These are phyloP conservation scores for Himantopus leucocephalus DNA, from an alignment of 2,113 vertebrate species.

Conservation along the genomic window DNA sequence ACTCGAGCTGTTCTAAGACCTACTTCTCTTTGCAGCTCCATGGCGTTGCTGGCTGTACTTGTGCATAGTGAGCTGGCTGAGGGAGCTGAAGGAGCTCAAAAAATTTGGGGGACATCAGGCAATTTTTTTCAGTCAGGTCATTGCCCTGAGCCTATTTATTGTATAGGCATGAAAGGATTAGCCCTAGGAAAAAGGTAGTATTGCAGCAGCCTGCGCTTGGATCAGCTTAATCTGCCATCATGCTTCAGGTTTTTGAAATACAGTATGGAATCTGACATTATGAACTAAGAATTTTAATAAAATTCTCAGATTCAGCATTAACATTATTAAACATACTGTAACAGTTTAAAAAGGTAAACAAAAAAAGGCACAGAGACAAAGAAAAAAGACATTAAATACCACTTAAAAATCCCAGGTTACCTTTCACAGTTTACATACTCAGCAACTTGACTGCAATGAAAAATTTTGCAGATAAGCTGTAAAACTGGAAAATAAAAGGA, in stretches of 20 bases:
- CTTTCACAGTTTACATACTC: not conserved
- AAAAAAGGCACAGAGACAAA: not conserved
- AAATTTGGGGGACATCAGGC: not conserved
- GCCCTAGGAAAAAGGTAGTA: not conserved
- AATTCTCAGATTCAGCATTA: not conserved
- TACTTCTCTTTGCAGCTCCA: not conserved
- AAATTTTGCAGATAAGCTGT: not conserved
- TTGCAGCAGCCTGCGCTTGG: not conserved
- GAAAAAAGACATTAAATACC: not conserved
- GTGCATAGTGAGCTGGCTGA: not conserved
- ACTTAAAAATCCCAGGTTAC: not conserved
- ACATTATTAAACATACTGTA: not conserved
- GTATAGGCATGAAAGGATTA: not conserved
- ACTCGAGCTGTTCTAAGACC: not conserved
- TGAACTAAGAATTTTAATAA: not conserved
- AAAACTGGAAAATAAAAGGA: slow-evolving; percentile 4
- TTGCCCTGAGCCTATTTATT: not conserved
- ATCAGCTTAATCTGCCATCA: not conserved
- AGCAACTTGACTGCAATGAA: not conserved
- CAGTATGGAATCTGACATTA: not conserved
- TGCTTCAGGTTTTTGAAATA: not conserved
- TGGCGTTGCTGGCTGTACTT: not conserved
- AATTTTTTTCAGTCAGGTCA: not conserved
- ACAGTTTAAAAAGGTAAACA: not conserved
- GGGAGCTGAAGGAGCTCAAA: not conserved